Conservation (phyloP, 2,113 vertebrate genomes). For the Anoura caudifer region DNA sequence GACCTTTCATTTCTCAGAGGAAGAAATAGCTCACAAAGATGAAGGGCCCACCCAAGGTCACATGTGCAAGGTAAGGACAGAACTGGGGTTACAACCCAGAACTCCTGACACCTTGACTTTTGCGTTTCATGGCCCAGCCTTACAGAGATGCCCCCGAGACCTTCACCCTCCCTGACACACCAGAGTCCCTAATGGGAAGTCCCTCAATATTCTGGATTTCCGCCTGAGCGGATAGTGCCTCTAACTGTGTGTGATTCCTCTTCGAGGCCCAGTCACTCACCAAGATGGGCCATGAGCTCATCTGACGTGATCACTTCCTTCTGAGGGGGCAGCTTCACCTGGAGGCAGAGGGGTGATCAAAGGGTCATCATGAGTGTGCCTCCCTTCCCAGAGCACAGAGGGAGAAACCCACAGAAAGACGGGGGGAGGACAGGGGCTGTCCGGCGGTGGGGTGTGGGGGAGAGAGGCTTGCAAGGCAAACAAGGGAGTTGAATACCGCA, state of each 20-base stretch:
- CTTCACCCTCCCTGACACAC: neutral
- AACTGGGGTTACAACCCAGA: neutral
- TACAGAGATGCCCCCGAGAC: neutral
- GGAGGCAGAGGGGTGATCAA: neutral
- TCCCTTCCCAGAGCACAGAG: neutral
- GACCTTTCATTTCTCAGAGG: neutral
- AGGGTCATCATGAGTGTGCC: neutral
- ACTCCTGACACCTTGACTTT: neutral
- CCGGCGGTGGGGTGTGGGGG: rapidly evolving
- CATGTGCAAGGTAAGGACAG: neutral
- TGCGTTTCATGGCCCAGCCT: neutral
- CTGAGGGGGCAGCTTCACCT: constrained; percentile 92
- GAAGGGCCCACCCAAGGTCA: neutral
- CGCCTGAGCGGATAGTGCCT: neutral
- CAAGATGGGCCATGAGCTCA: constrained; percentile 93
- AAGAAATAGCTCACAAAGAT: neutral
- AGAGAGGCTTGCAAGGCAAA: neutral
- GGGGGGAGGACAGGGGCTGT: no score
- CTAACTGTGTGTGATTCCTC: neutral
- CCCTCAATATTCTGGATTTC: neutral
- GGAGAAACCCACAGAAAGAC: neutral
- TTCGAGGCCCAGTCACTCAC: constrained; percentile 76
- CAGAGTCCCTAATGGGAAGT: neutral
- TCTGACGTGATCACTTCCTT: constrained; percentile 92
- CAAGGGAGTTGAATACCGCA: neutral